Base-by-base conservation (phyloP, 2,888 invertebrate species). In the Ceraclea dissimilis region DNA sequence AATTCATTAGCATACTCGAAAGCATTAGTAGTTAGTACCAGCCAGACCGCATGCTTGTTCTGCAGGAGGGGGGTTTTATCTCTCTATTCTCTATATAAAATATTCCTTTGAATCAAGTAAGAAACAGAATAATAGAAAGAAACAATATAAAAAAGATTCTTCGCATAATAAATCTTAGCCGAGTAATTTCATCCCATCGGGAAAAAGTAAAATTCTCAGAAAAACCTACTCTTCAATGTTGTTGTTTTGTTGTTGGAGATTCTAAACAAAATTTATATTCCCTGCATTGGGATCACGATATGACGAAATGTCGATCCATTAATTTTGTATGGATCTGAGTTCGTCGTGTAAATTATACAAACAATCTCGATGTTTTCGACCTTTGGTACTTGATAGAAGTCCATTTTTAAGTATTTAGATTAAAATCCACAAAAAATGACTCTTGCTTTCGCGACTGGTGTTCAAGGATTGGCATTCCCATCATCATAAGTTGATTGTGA, bases 1-100 rank as follows among this genome's bases (percentile, higher is more conserved):
- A 39, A 39, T 39, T 39, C 39, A 39, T 39, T 39, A 39, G 39
- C 39, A 39, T 39, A 39, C 39, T 39, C 31, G 39, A 39, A 13
- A n/a, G 13, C 39, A 39, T 39, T n/a, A 39, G 5, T n/a, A 13
- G 13, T 39, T n/a, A 39, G 5, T n/a, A 13, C 39, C 39, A n/a
- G 2, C 39, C n/a, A 39, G 39, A 39, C 39, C 39, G 39, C 39
- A n/a, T n/a, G n/a, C n/a, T n/a, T n/a, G n/a, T 26, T 5, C 39
- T 13, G 39, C 39, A 8, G 16, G 13, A 13, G 4, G 39, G 13
- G 13, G 2, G 39, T 5, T 26, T 10, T n/a, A 39, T 39, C 39
- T 39, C 39, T 39, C 13, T 39, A 39, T 39, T 39, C 13, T 16
- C 39, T 39, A 39, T 39, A 39, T 16, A n/a, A n/a, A 4, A 26